Evolutionary conservation across 2,888 invertebrate genomes (phyloP).

Genomic region (Drosophila antonietae): DNA sequence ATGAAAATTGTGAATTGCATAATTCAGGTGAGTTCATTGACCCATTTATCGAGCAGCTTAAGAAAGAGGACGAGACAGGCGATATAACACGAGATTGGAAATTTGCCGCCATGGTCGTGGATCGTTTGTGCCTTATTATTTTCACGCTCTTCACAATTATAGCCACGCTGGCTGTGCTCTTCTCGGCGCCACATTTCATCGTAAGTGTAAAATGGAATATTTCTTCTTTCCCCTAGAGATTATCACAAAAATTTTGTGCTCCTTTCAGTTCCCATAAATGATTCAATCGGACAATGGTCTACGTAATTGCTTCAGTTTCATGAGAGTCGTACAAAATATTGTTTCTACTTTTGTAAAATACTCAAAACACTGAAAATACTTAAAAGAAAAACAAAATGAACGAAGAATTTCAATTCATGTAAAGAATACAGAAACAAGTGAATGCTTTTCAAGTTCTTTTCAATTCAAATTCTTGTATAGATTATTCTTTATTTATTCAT

Average conservation of each 20-base stretch:
- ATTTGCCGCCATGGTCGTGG: constrained; percentile 99
- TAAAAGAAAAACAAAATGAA: neutral
- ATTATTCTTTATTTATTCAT: neutral
- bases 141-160: constrained; percentile 99
- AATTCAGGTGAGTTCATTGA: neutral
- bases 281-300: constrained; percentile 29
- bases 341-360: constrained; percentile 66
- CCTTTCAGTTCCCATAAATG: constrained; percentile 79
- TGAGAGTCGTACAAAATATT: constrained; percentile 61
- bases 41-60: constrained; percentile 87
- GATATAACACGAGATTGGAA: constrained; percentile 99
- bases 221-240: neutral
- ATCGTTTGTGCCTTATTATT: constrained; percentile 99
- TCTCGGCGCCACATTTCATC: constrained; percentile 98
- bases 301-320: constrained; percentile 44
- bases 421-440: constrained; percentile 51
- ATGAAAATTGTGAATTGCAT: neutral
- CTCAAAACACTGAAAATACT: neutral
- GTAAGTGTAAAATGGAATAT: constrained; percentile 85
- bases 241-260: neutral
- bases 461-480: constrained; percentile 19
- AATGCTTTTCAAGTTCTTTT: constrained; percentile 48
- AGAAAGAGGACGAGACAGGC: constrained; percentile 96
- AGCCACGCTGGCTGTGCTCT: constrained; percentile 97
- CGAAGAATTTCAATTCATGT: constrained; percentile 27